Percentiles rank a stretch among this genome's conserved stretches.
phyloP scores from a whole-genome alignment of 2,113 vertebrate species.

The Perca fluviatilis region DNA sequence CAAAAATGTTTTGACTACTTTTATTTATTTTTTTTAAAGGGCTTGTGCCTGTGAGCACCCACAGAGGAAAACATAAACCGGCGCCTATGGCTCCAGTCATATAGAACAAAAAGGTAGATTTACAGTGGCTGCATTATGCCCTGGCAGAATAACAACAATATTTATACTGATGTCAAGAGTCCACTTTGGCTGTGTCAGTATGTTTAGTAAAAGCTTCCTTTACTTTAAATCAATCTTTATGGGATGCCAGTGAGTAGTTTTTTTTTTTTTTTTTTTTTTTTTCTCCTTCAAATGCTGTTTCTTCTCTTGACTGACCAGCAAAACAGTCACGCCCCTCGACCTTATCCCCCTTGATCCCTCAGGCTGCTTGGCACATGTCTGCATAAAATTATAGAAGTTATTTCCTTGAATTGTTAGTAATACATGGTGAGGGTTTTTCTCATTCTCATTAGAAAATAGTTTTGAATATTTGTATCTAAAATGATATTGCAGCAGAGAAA shows the following conservation, averaged over 20 bases:
- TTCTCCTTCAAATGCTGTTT: not conserved
- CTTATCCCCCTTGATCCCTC: not conserved
- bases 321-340: not conserved
- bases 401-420: not conserved
- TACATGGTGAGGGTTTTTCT: no score
- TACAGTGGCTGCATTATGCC: conserved; percentile 3
- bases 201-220: not conserved
- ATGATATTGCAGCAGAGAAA: not conserved
- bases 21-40: no score
- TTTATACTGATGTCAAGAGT: not conserved
- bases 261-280: not conserved
- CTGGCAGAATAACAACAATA: not conserved
- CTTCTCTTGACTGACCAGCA: not conserved
- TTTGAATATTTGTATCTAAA: not conserved
- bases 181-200: not conserved
- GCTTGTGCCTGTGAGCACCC: no score
- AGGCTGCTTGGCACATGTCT: not conserved
- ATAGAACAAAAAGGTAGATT: conserved; percentile 5
- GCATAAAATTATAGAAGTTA: not conserved
- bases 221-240: conserved; percentile 5
- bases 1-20: no score
- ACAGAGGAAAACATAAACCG: no score
- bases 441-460: not conserved
- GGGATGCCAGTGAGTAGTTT: not conserved
- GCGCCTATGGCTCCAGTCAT: no score